Evolutionary conservation across 2,113 vertebrate species (phyloP).

Genomic region (Cettia cetti): DNA sequence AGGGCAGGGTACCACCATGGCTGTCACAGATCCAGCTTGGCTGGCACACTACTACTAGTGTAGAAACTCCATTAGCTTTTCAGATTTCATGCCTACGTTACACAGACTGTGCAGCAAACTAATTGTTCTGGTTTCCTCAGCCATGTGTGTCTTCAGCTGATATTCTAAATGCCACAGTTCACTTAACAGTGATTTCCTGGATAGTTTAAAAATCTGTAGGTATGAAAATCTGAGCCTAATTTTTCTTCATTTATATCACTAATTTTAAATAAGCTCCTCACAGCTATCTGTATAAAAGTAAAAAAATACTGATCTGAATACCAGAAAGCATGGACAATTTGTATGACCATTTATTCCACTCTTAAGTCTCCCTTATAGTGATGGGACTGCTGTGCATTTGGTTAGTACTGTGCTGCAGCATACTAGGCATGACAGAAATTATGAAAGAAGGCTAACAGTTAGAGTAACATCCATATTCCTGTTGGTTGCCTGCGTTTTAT

Average conservation of each 20-base stretch:
- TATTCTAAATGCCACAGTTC: neutral
- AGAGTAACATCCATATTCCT: neutral
- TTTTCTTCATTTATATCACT: neutral
- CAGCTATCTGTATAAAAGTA: neutral
- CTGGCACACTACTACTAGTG: neutral
- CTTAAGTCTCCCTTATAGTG: neutral
- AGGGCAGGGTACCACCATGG: neutral
- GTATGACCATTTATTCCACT: neutral
- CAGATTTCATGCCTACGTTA: neutral
- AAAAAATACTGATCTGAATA: neutral
- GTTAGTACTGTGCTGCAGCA: neutral
- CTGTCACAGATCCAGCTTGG: neutral
- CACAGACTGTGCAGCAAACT: neutral
- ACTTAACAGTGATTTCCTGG: neutral
- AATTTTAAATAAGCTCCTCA: neutral
- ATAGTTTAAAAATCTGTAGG: neutral
- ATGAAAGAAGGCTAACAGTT: neutral
- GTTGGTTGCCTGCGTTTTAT: neutral
- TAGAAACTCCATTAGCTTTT: neutral
- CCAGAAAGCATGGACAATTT: neutral
- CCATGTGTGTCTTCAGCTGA: neutral
- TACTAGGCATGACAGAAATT: neutral
- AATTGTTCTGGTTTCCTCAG: neutral
- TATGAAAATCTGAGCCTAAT: neutral
- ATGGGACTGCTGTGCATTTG: neutral